Conservation (phyloP, 1,140 invertebrate genomes). For the Lucilia cuprina region DNA sequence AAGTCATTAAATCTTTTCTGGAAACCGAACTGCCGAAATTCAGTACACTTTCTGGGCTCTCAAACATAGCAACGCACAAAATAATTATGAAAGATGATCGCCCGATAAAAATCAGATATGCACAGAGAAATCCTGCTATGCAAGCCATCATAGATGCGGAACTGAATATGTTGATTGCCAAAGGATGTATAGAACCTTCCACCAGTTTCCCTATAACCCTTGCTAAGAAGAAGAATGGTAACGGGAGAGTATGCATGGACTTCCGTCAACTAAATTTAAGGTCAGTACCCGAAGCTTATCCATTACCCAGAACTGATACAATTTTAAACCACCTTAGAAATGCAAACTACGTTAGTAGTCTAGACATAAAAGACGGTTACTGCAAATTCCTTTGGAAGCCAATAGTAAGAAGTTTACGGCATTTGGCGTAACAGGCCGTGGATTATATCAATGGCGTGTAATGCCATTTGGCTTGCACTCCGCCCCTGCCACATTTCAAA, state of each 20-base stretch:
- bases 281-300: not conserved
- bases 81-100: not conserved
- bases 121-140: not conserved
- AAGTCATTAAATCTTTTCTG: not conserved
- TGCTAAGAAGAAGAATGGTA: conserved; percentile 37
- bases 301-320: not conserved
- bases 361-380: no score
- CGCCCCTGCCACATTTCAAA: no score
- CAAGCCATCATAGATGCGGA: conserved; percentile 11
- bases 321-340: not conserved
- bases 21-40: not conserved
- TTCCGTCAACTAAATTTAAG: not conserved
- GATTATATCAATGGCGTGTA: no score
- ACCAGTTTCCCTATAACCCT: not conserved
- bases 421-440: no score
- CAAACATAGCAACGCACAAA: not conserved
- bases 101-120: not conserved
- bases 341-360: no score
- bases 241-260: not conserved
- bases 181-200: not conserved
- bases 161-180: conserved; percentile 15
- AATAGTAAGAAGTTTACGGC: no score
- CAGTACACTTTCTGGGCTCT: not conserved
- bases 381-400: no score
- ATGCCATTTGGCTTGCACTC: no score